Percentiles rank a stretch among this genome's conserved stretches.
Conservation (phyloP, 2,888 invertebrate genomes). For the Chrysopilus asiliformis region DNA sequence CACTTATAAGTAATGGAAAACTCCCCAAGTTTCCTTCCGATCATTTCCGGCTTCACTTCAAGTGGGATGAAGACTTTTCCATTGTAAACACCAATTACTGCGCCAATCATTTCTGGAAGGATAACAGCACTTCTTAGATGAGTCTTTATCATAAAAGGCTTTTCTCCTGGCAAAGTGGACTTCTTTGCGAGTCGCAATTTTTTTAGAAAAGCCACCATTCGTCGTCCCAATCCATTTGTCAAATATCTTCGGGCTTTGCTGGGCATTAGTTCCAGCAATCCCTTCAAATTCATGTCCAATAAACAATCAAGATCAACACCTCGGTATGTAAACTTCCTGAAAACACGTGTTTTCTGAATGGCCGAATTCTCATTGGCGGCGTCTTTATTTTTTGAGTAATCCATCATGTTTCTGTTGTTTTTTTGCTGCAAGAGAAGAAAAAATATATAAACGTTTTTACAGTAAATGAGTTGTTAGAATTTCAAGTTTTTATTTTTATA, state of each 20-base stretch:
- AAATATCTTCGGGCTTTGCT: slow-evolving; percentile 78
- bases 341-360: slow-evolving; percentile 96
- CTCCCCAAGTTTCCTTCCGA: slow-evolving; percentile 82
- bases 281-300: slow-evolving; percentile 96
- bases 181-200: slow-evolving; percentile 81
- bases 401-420: neutral
- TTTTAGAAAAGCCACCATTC: slow-evolving; percentile 79
- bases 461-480: neutral
- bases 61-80: slow-evolving; percentile 84
- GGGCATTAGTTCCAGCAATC: slow-evolving; percentile 77
- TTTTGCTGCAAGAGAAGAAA: neutral
- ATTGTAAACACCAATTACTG: slow-evolving; percentile 89
- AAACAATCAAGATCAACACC: slow-evolving; percentile 99
- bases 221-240: slow-evolving; percentile 75
- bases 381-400: neutral
- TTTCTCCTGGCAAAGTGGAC: slow-evolving; percentile 82
- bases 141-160: slow-evolving; percentile 91
- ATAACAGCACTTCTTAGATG: slow-evolving; percentile 93
- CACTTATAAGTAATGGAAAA: slow-evolving; percentile 88
- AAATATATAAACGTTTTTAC: neutral
- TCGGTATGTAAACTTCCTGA: slow-evolving; percentile 98
- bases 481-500: neutral
- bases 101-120: slow-evolving; percentile 95
- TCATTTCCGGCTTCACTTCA: slow-evolving; percentile 79
- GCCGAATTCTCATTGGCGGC: no score